These are phyloP conservation scores for Bombus vancouverensis DNA, from an alignment of 1,140 invertebrate species.

Conservation along the genomic window DNA sequence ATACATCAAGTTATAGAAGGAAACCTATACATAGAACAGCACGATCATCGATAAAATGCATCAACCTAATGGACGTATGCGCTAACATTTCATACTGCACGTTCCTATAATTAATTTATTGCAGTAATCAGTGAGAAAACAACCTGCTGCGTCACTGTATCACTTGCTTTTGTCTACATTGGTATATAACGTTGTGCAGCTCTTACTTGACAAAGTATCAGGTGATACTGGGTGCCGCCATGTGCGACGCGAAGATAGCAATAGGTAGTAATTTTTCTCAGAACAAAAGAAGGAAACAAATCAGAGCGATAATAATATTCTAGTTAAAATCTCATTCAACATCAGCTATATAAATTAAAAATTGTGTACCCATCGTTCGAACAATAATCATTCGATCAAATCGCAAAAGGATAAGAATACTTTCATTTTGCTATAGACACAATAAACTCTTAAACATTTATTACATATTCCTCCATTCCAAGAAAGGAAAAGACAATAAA, in stretches of 20 bases:
- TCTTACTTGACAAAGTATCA: neutral
- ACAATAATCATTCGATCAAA: neutral
- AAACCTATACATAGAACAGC: slow-evolving; percentile 22
- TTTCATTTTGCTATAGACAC: neutral
- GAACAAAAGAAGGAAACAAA: neutral
- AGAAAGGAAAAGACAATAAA: neutral
- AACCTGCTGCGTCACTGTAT: slow-evolving; percentile 14
- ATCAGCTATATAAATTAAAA: neutral
- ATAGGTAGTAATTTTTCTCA: neutral
- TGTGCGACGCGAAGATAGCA: neutral
- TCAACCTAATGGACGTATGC: neutral
- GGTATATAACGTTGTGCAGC: neutral
- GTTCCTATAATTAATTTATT: slow-evolving; percentile 45
- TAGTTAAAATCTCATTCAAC: neutral
- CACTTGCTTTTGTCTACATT: slow-evolving; percentile 34
- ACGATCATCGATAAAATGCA: neutral
- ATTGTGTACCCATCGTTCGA: neutral
- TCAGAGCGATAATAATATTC: neutral
- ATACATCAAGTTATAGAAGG: neutral
- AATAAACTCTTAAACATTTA: neutral
- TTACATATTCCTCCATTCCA: neutral
- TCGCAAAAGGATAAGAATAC: neutral
- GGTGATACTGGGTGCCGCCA: neutral
- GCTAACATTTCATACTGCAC: slow-evolving; percentile 31
- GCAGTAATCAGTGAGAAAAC: neutral